Percentiles rank a stretch among this genome's conserved stretches.
Conservation (phyloP, 2,797 vertebrate genomes). For the Galagoides demidoff region DNA sequence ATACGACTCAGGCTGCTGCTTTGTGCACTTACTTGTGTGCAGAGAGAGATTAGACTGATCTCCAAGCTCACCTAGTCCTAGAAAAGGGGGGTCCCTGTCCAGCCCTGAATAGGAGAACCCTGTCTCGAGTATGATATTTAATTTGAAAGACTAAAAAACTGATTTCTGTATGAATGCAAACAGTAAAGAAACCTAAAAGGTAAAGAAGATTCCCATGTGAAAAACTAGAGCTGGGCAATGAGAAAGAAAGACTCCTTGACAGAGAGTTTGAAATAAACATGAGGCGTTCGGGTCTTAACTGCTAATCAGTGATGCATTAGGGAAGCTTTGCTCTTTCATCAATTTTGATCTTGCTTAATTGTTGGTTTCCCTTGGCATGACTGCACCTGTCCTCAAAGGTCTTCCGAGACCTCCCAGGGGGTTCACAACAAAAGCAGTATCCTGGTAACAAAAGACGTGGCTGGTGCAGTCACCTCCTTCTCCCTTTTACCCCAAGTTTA, state of each 20-base stretch:
- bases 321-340: neutral
- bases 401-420: neutral
- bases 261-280: neutral
- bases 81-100: too few relatives aligned
- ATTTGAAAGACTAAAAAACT: neutral
- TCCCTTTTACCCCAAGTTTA: neutral
- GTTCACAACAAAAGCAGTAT: neutral
- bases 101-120: too few relatives aligned
- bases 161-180: neutral
- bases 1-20: too few relatives aligned
- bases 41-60: too few relatives aligned
- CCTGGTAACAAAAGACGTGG: neutral
- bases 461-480: neutral
- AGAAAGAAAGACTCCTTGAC: neutral
- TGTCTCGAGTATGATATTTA: neutral
- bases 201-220: neutral
- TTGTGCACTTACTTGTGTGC: too few relatives aligned
- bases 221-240: neutral
- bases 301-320: neutral
- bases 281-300: neutral
- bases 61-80: too few relatives aligned
- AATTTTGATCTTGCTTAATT: neutral
- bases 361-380: neutral
- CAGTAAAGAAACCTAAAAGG: neutral
- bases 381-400: neutral